Conservation (phyloP, 1,140 invertebrate genomes). For the Phortica variegata region DNA sequence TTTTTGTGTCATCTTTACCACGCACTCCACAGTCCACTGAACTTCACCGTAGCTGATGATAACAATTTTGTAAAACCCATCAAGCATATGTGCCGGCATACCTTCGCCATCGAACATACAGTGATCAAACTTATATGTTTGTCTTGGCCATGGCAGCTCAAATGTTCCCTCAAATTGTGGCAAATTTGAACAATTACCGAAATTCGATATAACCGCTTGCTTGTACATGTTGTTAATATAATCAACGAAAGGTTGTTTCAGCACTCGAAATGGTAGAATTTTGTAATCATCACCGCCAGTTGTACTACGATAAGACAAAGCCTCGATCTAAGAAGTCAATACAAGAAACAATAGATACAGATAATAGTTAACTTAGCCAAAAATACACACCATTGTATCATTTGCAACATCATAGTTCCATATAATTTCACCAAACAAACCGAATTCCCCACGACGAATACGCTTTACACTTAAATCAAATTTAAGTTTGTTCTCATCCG, state of each 20-base stretch:
- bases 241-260: neutral
- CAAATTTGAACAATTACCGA: conserved; percentile 27
- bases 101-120: conserved; percentile 22
- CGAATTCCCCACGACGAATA: conserved; percentile 14
- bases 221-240: conserved; percentile 24
- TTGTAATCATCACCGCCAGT: conserved; percentile 33
- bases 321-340: too few species aligned
- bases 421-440: conserved; percentile 1
- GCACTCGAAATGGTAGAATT: conserved; percentile 20
- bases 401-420: conserved; percentile 16
- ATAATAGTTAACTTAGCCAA: conserved; percentile 10
- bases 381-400: conserved; percentile 17
- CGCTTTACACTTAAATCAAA: conserved; percentile 3
- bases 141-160: conserved; percentile 16
- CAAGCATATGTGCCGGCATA: conserved; percentile 20
- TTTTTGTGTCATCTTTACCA: too few species aligned
- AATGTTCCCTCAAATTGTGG: conserved; percentile 11
- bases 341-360: too few species aligned
- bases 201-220: conserved; percentile 21
- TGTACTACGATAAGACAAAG: conserved; percentile 13
- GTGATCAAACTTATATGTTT: conserved; percentile 13
- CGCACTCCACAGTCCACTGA: too few species aligned
- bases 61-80: conserved; percentile 25
- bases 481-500: conserved; percentile 14
- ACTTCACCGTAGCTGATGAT: conserved; percentile 11